Evolutionary conservation across 2,797 vertebrate species (phyloP).

Genomic region (Hyperoplus immaculatus): DNA sequence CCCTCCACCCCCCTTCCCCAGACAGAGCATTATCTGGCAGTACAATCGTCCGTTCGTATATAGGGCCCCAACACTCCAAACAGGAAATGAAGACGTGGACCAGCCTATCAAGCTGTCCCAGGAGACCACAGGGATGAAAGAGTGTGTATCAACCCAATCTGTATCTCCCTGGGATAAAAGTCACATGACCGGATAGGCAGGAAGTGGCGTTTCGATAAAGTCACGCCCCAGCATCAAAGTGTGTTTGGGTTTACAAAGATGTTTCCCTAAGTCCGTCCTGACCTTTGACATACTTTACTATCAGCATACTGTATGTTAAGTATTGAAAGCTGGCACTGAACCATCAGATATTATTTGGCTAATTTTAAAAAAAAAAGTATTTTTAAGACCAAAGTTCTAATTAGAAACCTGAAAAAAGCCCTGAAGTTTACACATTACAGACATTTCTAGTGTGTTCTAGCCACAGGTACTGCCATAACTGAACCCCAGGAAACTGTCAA

Average conservation of each 20-base stretch:
- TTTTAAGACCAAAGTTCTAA: too few relatives aligned
- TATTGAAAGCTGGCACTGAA: neutral
- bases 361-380: too few relatives aligned
- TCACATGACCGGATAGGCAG: slow-evolving; percentile 46
- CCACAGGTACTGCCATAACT: neutral
- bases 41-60: slow-evolving; percentile 57
- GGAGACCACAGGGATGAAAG: slow-evolving; percentile 14
- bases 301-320: neutral
- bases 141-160: slow-evolving; percentile 12
- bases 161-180: slow-evolving; percentile 46
- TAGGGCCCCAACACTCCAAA: slow-evolving; percentile 54
- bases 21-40: slow-evolving; percentile 65
- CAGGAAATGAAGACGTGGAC: slow-evolving; percentile 72
- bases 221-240: slow-evolving; percentile 17
- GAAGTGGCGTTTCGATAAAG: slow-evolving; percentile 53
- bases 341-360: neutral
- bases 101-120: slow-evolving; percentile 44
- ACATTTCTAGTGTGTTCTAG: neutral
- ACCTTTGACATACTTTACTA: slow-evolving; percentile 15
- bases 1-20: slow-evolving; percentile 24
- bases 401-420: neutral
- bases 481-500: neutral
- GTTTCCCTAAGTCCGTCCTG: neutral
- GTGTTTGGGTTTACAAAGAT: neutral
- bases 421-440: neutral